Evolutionary conservation across 2,888 invertebrate species (phyloP).

Genomic region (Portevinia maculata): DNA sequence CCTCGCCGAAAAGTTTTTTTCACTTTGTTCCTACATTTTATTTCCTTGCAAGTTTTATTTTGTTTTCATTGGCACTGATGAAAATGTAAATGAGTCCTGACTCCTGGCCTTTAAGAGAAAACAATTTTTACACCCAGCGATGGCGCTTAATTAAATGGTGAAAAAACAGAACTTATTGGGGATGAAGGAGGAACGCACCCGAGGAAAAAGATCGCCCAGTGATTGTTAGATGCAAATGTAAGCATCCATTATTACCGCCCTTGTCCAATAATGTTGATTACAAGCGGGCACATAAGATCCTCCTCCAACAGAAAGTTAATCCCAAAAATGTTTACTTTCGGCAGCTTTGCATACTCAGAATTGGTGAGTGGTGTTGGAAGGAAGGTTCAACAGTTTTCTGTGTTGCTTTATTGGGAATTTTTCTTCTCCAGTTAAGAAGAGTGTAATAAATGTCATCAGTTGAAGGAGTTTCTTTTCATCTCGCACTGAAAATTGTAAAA

Average conservation of each 20-base stretch:
- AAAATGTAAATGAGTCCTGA: slow-evolving; percentile 54
- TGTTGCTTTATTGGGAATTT: slow-evolving; percentile 13
- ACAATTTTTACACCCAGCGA: slow-evolving; percentile 39
- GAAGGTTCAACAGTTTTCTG: neutral
- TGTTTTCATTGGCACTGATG: slow-evolving; percentile 24
- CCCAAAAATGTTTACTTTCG: slow-evolving; percentile 54
- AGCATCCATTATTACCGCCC: slow-evolving; percentile 48
- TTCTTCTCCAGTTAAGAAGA: slow-evolving; percentile 4
- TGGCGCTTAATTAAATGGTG: slow-evolving; percentile 67
- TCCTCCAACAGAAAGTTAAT: slow-evolving; percentile 63
- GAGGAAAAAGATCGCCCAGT: slow-evolving; percentile 40
- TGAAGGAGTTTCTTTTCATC: slow-evolving; percentile 17
- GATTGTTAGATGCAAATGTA: slow-evolving; percentile 61
- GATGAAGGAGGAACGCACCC: too few relatives aligned
- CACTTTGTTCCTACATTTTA: slow-evolving; percentile 19
- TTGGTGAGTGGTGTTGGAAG: neutral
- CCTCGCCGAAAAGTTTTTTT: slow-evolving; percentile 11
- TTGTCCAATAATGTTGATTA: slow-evolving; percentile 54
- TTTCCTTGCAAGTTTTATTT: slow-evolving; percentile 23
- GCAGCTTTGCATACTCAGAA: slow-evolving; percentile 11
- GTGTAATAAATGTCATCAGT: slow-evolving; percentile 1
- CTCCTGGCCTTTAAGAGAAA: slow-evolving; percentile 24
- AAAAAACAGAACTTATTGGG: slow-evolving; percentile 2
- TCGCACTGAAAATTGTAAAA: slow-evolving; percentile 7
- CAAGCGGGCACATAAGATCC: slow-evolving; percentile 49